phyloP scores from a whole-genome alignment of 2,113 vertebrate species.

The Calidris pygmaea region DNA sequence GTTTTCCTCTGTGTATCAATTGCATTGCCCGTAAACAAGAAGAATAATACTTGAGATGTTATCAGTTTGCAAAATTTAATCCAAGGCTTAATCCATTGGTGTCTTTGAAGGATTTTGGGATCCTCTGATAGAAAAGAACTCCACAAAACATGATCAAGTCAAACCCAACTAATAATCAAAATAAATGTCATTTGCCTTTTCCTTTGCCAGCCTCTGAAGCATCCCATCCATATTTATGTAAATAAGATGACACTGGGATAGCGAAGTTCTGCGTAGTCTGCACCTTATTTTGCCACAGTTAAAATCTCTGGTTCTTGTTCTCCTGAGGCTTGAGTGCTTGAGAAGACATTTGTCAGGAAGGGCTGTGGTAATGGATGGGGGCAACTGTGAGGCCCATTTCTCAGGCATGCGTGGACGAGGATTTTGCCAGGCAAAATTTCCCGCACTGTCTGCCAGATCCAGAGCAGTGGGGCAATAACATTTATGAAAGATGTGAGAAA shows the following conservation, averaged over 20 bases:
- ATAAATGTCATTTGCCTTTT: background rate
- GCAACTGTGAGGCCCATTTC: background rate
- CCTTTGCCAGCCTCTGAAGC: background rate
- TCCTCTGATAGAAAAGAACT: background rate
- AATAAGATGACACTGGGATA: background rate
- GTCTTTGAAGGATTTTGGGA: background rate
- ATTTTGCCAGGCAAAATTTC: background rate
- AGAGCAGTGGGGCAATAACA: background rate
- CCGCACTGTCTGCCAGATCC: background rate
- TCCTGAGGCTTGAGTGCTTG: background rate
- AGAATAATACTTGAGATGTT: background rate
- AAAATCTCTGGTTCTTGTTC: background rate
- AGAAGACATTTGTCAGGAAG: background rate
- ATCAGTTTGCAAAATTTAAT: background rate
- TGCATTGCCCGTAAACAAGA: background rate
- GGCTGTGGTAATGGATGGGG: background rate
- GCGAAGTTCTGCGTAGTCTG: background rate
- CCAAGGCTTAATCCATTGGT: background rate
- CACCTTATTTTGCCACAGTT: background rate
- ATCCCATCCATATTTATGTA: rapidly evolving
- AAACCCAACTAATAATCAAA: background rate
- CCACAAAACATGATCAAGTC: background rate
- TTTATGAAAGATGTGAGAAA: background rate
- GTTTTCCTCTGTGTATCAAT: background rate
- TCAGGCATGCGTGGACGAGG: background rate